Base-by-base conservation (phyloP, 1,140 invertebrate species). In the Plodia interpunctella region DNA sequence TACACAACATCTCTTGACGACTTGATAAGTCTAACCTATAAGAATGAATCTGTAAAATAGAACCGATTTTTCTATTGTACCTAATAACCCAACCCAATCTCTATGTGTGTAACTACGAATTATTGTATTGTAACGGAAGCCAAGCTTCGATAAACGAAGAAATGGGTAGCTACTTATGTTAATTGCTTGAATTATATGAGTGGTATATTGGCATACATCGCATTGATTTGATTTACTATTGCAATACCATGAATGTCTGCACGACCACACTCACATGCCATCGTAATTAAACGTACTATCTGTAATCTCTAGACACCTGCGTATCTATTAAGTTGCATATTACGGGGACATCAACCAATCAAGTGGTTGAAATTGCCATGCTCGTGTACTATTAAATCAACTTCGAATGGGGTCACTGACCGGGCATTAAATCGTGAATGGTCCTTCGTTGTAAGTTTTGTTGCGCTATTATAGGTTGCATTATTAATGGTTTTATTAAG, bases 381-480 rank as follows among this genome's bases (percentile, higher is more conserved):
- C 38, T 6, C 38, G 38, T 44, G 38, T 44, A 44, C 38, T 44
- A 44, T 44, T 44, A 44, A 44, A 44, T 44, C 38, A 44, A 44
- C 38, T 44, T 44, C 10, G 38, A 44, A 44, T 44, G 13, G 38
- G 35, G 38, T 44, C 38, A 15, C 15, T 44, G 38, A 15, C 38
- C 38, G 38, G 38, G 10, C 38, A 44, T 44, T 44, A 44, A 44
- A 44, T 44, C 38, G 38, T 15, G 38, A 44, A 15, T 44, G 38
- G 38, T 44, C 38, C 38, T 44, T 44, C 38, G 38, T 44, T 15
- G 38, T 44, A 44, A 44, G 38, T 44, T 44, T 44, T 44, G 38
- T 44, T 15, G 38, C 38, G 6, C 38, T 13, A 44, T 15, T 44
- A 44, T 10, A 15, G 38, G 38, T 44, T 44, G 38, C 38, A 44